A percentile compares a stretch with the other conserved stretches of the same genome.
phyloP scores from a whole-genome alignment of 1,140 invertebrate species.

The Adoxophyes honmai region DNA sequence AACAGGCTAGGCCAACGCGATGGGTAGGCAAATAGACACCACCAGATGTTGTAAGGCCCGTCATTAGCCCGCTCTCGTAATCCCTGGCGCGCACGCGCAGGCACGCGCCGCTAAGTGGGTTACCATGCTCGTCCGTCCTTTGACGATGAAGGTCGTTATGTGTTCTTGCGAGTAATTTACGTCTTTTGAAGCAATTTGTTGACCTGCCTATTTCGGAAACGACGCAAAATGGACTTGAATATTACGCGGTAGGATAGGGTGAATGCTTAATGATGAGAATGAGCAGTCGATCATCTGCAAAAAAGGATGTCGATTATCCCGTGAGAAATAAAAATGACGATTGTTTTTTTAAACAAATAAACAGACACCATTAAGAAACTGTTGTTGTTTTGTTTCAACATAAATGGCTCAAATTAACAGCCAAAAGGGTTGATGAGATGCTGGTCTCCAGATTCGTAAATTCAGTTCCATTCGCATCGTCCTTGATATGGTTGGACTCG shows the following conservation, averaged over 20 bases:
- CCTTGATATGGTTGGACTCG: slow-evolving; percentile 66
- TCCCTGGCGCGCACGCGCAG: slow-evolving; percentile 42
- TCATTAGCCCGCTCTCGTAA: slow-evolving; percentile 39
- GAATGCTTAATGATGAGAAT: no score
- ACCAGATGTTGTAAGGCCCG: slow-evolving; percentile 42
- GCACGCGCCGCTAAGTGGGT: slow-evolving; percentile 59
- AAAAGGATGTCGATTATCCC: no score
- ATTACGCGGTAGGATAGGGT: no score
- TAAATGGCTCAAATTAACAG: no score
- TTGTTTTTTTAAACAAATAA: no score
- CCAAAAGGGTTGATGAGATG: no score
- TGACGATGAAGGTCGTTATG: slow-evolving; percentile 40
- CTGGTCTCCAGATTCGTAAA: slow-evolving; percentile 36
- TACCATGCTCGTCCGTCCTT: slow-evolving; percentile 38
- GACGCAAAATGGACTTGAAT: no score
- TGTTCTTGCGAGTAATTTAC: neutral
- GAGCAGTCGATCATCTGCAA: no score
- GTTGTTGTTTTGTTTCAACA: no score
- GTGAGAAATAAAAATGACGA: no score
- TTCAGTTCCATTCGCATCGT: slow-evolving; percentile 57
- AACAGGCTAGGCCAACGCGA: neutral
- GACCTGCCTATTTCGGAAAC: no score
- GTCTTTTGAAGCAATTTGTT: neutral
- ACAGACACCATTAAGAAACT: no score
- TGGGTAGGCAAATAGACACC: neutral